phyloP scores from a whole-genome alignment of 1,140 invertebrate species.

The Callitettix versicolor region DNA sequence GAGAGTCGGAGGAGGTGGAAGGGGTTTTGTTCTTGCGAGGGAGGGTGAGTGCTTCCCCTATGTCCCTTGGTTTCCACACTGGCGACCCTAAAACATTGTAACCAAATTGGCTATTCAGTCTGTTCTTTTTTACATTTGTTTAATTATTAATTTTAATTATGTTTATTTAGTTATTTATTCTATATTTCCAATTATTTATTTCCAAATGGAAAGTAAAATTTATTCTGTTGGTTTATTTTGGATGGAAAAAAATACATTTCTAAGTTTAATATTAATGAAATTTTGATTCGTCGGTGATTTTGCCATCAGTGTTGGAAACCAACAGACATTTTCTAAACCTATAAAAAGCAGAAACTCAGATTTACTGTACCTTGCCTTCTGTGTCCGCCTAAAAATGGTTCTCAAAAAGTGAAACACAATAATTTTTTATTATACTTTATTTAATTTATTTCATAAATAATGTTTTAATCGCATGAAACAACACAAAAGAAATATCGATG shows the following conservation, averaged over 20 bases:
- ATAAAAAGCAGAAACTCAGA: not conserved
- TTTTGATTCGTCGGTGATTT: no score
- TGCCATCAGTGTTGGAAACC: slow-evolving; percentile 25
- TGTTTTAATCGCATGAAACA: no score
- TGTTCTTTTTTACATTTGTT: no score
- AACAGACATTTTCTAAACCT: slow-evolving; percentile 22
- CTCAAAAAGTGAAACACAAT: not conserved
- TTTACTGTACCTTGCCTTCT: not conserved
- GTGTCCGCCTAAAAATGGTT: not conserved
- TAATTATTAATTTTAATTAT: no score
- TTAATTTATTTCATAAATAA: no score
- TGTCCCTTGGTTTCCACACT: slow-evolving; percentile 82
- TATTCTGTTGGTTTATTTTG: no score
- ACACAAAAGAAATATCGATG: no score
- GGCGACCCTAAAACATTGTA: slow-evolving; percentile 68
- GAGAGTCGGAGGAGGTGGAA: slow-evolving; percentile 21
- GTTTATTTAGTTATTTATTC: no score
- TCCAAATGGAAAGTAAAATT: no score
- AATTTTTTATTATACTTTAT: not conserved
- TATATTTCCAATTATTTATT: no score
- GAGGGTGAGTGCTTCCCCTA: slow-evolving; percentile 28
- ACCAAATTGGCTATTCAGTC: not conserved
- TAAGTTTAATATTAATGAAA: no score
- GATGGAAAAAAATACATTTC: no score
- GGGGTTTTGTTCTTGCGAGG: slow-evolving; percentile 29